These are phyloP conservation scores for Amphibalanus amphitrite DNA, from an alignment of 1,140 invertebrate genomes.

Conservation along the genomic window DNA sequence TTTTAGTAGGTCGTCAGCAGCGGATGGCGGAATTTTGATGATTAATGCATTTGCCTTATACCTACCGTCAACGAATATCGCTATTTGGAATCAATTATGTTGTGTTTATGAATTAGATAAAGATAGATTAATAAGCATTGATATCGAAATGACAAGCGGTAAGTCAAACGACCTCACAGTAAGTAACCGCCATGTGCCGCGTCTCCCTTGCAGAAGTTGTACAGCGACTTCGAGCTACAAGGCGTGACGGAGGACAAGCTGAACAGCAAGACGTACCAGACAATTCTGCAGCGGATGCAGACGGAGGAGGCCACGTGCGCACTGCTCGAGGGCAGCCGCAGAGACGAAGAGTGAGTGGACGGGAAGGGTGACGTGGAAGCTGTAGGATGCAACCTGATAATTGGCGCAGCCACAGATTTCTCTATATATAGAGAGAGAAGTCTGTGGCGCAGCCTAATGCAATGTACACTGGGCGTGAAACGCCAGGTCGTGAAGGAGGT, in stretches of 20 bases:
- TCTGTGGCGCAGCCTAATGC: neutral
- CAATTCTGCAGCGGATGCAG: constrained; percentile 78
- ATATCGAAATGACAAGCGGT: too few species aligned
- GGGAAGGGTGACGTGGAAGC: neutral
- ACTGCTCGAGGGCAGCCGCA: constrained; percentile 56
- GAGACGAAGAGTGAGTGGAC: constrained; percentile 33
- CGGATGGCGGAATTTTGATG: too few species aligned
- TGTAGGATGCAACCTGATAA: neutral
- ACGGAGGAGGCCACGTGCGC: constrained; percentile 92
- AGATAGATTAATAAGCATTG: too few species aligned
- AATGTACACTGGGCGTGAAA: neutral
- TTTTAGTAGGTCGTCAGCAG: too few species aligned
- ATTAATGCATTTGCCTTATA: too few species aligned
- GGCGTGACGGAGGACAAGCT: constrained; percentile 95
- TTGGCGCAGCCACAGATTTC: neutral
- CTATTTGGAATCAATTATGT: too few species aligned
- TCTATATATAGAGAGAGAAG: too few species aligned
- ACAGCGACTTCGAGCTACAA: constrained; percentile 96
- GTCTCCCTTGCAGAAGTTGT: constrained; percentile 43
- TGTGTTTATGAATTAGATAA: too few species aligned
- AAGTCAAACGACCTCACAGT: too few species aligned
- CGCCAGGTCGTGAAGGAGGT: neutral
- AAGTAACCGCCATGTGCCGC: too few species aligned
- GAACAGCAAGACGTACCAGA: constrained; percentile 93
- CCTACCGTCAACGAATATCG: too few species aligned